Percentiles rank a stretch among this genome's conserved stretches.
Conservation (phyloP, 2,888 invertebrate genomes). For the Caenorhabditis virilis region DNA sequence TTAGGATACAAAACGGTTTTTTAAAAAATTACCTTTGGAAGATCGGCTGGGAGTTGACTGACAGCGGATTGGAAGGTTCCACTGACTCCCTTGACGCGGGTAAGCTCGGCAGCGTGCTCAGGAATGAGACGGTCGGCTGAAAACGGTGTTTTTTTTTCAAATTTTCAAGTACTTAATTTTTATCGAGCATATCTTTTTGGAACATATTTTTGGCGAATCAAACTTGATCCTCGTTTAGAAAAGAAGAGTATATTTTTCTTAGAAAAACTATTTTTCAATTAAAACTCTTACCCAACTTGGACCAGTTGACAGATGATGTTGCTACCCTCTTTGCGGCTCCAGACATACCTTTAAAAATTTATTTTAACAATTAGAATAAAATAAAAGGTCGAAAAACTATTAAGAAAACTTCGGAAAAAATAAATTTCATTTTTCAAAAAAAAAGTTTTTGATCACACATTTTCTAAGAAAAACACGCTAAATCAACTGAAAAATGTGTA, state of each 20-base stretch:
- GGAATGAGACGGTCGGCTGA: constrained; percentile 43
- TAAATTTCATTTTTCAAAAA: not conserved
- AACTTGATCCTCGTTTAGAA: too few relatives aligned
- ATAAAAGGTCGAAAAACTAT: not conserved
- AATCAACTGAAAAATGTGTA: not conserved
- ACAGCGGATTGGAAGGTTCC: constrained; percentile 59
- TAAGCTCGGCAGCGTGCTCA: constrained; percentile 62
- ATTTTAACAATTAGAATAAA: not conserved
- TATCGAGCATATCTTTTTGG: not conserved
- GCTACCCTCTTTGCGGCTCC: constrained; percentile 66
- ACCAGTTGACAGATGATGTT: constrained; percentile 65
- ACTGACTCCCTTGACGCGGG: constrained; percentile 64
- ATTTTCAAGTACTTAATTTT: not conserved
- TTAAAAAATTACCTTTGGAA: constrained; percentile 57
- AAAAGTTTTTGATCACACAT: not conserved
- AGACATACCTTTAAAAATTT: constrained; percentile 47
- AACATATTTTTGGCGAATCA: too few relatives aligned
- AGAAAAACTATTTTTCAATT: constrained; percentile 6
- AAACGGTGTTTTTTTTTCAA: constrained; percentile 5
- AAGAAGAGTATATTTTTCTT: too few relatives aligned
- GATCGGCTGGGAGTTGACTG: constrained; percentile 61
- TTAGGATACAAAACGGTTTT: not conserved
- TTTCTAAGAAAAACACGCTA: not conserved
- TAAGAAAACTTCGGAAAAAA: constrained; percentile 1
- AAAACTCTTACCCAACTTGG: constrained; percentile 53